Evolutionary conservation across 2,888 invertebrate genomes (phyloP).

Genomic region (Dolichopus griseipennis): DNA sequence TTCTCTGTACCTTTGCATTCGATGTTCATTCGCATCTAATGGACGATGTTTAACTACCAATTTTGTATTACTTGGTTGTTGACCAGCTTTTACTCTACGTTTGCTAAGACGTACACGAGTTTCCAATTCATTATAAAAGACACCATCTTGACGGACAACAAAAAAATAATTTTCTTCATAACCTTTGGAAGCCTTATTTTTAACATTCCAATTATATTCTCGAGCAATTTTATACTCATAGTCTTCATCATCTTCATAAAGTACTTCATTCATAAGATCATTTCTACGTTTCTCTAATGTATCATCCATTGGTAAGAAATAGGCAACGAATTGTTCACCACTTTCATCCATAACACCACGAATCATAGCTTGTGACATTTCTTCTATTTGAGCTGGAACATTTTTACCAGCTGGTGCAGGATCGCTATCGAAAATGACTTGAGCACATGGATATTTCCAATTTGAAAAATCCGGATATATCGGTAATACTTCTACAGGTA

Average conservation of each 20-base stretch:
- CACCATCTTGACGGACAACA: conserved; percentile 79
- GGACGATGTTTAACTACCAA: conserved; percentile 86
- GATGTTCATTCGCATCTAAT: conserved; percentile 72
- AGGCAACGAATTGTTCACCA: conserved; percentile 98
- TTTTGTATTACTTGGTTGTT: conserved; percentile 46
- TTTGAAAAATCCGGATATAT: conserved; percentile 93
- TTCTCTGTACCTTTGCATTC: conserved; percentile 77
- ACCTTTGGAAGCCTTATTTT: conserved; percentile 89
- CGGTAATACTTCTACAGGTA: conserved; percentile 77
- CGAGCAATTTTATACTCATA: conserved; percentile 97
- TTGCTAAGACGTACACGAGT: conserved; percentile 91
- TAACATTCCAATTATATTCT: conserved; percentile 99
- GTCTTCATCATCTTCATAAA: conserved; percentile 81
- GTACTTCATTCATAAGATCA: conserved; percentile 64
- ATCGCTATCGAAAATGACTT: conserved; percentile 97
- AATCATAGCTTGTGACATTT: conserved; percentile 99
- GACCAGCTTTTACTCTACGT: conserved; percentile 69
- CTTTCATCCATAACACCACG: conserved; percentile 99
- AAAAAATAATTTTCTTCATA: conserved; percentile 98
- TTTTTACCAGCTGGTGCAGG: conserved; percentile 86
- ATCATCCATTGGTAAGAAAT: conserved; percentile 91
- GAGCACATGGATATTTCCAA: conserved; percentile 97
- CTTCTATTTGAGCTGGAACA: conserved; percentile 82
- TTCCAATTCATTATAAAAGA: conserved; percentile 92
- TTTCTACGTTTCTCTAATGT: conserved; percentile 81